Conservation (phyloP, 2,888 invertebrate species). For the Charanyca ferruginea region DNA sequence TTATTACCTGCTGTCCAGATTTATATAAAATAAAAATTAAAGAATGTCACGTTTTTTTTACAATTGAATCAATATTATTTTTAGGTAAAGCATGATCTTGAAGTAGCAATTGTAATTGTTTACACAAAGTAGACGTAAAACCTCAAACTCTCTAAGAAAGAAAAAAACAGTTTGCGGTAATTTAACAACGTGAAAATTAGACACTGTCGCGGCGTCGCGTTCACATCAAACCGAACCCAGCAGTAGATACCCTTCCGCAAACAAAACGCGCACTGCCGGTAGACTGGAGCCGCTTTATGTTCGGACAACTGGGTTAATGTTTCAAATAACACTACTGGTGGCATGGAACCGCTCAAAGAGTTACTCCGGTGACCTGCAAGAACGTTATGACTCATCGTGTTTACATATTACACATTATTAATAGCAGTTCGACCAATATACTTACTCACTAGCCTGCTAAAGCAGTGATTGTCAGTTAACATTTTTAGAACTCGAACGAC, state of each 20-base stretch:
- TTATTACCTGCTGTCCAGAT: slow-evolving; percentile 36
- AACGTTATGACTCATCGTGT: slow-evolving; percentile 77
- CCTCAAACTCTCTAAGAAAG: not conserved
- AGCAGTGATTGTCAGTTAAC: slow-evolving; percentile 40
- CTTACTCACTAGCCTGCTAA: slow-evolving; percentile 1
- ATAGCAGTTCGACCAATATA: slow-evolving; percentile 38
- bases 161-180: slow-evolving; percentile 16
- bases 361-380: slow-evolving; percentile 79
- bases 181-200: slow-evolving; percentile 23
- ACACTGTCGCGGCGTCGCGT: not conserved
- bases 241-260: slow-evolving; percentile 74
- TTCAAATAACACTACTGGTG: slow-evolving; percentile 77
- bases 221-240: slow-evolving; percentile 33
- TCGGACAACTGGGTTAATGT: slow-evolving; percentile 83
- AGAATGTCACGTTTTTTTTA: not conserved
- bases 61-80: not conserved
- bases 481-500: slow-evolving; percentile 45
- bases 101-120: not conserved
- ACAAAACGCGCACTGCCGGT: slow-evolving; percentile 73
- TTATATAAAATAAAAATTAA: slow-evolving; percentile 18
- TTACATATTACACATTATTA: slow-evolving; percentile 67
- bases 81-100: not conserved
- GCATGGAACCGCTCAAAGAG: slow-evolving; percentile 71
- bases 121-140: not conserved
- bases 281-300: slow-evolving; percentile 73